A percentile compares a stretch with the other conserved stretches of the same genome.
Evolutionary conservation across 2,797 vertebrate genomes (phyloP).

Genomic region (Platyrinchus mystaceus): DNA sequence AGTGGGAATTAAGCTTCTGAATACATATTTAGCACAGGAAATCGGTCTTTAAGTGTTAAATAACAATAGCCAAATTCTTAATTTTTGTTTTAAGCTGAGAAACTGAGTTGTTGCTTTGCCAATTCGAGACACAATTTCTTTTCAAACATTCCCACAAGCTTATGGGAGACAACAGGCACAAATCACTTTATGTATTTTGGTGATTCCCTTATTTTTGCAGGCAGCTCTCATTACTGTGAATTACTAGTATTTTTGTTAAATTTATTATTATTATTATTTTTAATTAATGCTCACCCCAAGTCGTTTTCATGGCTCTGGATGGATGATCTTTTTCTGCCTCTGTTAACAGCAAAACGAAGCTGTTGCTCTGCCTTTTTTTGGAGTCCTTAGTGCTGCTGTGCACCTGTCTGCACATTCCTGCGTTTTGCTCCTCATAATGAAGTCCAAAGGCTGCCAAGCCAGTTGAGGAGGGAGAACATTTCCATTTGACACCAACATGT

Average conservation of each 20-base stretch:
- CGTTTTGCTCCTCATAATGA: constrained; percentile 4
- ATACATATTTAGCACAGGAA: neutral
- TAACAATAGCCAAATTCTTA: neutral
- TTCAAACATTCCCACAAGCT: neutral
- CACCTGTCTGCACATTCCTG: neutral
- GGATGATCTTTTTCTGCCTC: constrained; percentile 14
- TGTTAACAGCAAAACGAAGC: neutral
- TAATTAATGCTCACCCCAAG: neutral
- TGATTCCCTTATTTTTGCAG: neutral
- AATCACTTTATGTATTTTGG: neutral
- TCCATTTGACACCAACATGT: constrained; percentile 22
- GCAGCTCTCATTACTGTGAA: neutral
- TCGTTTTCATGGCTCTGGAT: neutral
- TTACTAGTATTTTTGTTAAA: neutral
- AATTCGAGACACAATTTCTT: neutral
- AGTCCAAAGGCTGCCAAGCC: constrained; percentile 23
- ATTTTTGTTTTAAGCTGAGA: neutral
- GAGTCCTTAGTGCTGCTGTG: neutral
- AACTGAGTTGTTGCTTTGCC: neutral
- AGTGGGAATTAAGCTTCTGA: neutral
- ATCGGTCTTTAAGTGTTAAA: neutral
- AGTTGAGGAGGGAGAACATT: neutral
- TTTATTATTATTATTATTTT: neutral
- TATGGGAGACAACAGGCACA: neutral
- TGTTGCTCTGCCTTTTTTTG: neutral